Base-by-base conservation (phyloP, 2,113 vertebrate genomes). In the Melanerpes formicivorus region DNA sequence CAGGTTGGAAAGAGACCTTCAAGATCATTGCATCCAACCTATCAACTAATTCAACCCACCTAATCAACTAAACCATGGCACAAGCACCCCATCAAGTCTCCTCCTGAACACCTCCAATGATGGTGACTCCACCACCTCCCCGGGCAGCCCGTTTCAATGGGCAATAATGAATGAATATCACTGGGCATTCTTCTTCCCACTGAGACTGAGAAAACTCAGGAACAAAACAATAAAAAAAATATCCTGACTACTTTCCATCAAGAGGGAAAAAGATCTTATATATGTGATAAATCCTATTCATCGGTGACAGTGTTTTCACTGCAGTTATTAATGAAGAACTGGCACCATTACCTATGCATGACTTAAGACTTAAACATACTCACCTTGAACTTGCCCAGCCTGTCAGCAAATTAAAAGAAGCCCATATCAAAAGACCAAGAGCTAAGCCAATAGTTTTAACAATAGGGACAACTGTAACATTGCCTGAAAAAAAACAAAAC, bases 361-460 rank as follows among this genome's bases (percentile, higher is more conserved):
- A 71, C 19, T 80, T 65, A 37, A 62, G 32, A 66, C 9, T 72
- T 55, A 73, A 82, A 66, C 12, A 11, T 14, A 44, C 80, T 98
- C 96, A 99, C 99, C 98, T 98, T 95, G 99, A 98, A 96, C 97
- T 99, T 71, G 98, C 98, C 99, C 99, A 99, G 65, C 98, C 98
- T 79, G 98, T 98, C 84, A 99, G 70, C 82, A 99, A 88, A 91
- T 98, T 98, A 63, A 98, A 98, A 76, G 98, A 98, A 82, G 98
- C 98, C 98, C 98, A 99, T 86, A 99, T 98, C 88, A 99, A 97
- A 90, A 98, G 96, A 46, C 99, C 98, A 90, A 99, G 98, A 62
- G 98, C 97, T 55, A 99, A 98, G 42, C 99, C 99, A 85, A 99
- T 97, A 11, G 98, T 98, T 98, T 99, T 99, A 81, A 99, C 90